Conservation (phyloP, 2,888 invertebrate genomes). For the Tricholauxania praeusta region DNA sequence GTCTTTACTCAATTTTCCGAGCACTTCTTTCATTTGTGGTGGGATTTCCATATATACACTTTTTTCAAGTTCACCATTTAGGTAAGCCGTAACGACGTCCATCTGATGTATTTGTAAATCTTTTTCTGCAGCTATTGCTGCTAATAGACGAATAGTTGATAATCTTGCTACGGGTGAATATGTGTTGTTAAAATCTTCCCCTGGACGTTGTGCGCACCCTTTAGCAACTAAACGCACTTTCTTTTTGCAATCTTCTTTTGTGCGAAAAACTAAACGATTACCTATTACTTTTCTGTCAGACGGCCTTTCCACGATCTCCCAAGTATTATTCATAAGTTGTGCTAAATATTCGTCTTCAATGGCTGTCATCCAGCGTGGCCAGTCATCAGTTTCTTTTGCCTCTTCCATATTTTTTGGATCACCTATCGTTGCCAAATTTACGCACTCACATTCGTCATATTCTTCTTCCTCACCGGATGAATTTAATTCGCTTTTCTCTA, state of each 20-base stretch:
- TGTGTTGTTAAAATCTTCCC: constrained; percentile 40
- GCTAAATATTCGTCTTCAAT: constrained; percentile 46
- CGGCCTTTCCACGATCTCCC: constrained; percentile 44
- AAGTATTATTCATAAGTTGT: constrained; percentile 42
- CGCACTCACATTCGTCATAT: background rate
- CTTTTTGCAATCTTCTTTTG: constrained; percentile 35
- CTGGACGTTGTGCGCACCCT: constrained; percentile 42
- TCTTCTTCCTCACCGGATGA: background rate
- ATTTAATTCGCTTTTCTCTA: background rate
- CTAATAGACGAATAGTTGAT: constrained; percentile 36
- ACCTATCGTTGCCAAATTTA: background rate
- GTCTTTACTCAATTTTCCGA: constrained; percentile 8
- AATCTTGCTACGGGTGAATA: constrained; percentile 41
- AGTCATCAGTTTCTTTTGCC: background rate
- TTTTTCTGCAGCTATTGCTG: constrained; percentile 34
- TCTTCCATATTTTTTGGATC: background rate
- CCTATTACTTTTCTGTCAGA: constrained; percentile 36
- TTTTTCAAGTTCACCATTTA: constrained; percentile 33
- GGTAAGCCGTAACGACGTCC: constrained; percentile 42
- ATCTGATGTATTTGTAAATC: constrained; percentile 42
- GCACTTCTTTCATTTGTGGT: constrained; percentile 20
- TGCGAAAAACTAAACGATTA: constrained; percentile 39
- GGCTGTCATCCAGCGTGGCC: constrained; percentile 33
- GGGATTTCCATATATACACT: constrained; percentile 32
- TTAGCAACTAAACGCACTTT: constrained; percentile 42